A percentile compares a stretch with the other conserved stretches of the same genome.
phyloP scores from a whole-genome alignment of 2,888 invertebrate species.

The Apamea anceps region DNA sequence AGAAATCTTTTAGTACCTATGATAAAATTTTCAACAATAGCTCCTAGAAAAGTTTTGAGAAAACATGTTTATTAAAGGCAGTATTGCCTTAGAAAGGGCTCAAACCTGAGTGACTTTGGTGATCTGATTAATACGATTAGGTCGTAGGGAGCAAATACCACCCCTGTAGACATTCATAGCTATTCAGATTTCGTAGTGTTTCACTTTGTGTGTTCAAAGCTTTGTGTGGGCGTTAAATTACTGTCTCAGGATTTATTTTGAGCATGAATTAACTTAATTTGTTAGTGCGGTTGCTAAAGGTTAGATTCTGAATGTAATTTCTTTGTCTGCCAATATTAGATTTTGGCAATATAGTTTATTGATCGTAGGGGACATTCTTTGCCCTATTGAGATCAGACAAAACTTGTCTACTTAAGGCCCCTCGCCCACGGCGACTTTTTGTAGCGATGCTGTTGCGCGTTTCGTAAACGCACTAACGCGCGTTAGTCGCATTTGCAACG shows the following conservation, averaged over 20 bases:
- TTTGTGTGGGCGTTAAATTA: constrained; percentile 11
- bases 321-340: background rate
- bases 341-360: background rate
- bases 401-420: background rate
- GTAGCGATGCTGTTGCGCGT: too few species aligned
- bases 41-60: constrained; percentile 12
- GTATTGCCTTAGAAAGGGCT: constrained; percentile 22
- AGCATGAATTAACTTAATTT: background rate
- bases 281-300: background rate
- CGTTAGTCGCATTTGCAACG: too few species aligned
- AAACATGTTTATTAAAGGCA: constrained; percentile 45
- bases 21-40: constrained; percentile 48
- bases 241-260: constrained; percentile 15
- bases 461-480: too few species aligned
- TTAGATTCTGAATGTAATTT: constrained; percentile 1
- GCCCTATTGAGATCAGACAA: background rate
- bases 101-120: constrained; percentile 32
- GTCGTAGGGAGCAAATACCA: background rate
- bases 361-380: background rate
- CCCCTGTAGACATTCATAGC: background rate
- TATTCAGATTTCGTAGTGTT: constrained; percentile 4
- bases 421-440: too few species aligned
- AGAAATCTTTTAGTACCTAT: constrained; percentile 46
- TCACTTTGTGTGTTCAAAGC: constrained; percentile 3
- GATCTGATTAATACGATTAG: constrained; percentile 31